These are phyloP conservation scores for Brachyptera risi DNA, from an alignment of 2,888 invertebrate species.

Conservation along the genomic window DNA sequence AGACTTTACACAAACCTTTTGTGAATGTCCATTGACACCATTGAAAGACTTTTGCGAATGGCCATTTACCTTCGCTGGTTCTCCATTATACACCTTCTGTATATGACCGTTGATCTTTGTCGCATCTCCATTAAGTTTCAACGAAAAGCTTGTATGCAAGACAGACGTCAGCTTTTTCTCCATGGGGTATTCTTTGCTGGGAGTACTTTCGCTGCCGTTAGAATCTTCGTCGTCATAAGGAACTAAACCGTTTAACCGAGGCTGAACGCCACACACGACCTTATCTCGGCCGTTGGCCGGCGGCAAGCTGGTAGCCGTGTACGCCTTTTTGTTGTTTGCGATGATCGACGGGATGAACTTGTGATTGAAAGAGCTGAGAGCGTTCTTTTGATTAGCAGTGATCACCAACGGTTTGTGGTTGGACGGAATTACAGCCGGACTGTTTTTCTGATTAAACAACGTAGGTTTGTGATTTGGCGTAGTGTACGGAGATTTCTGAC, in stretches of 20 bases:
- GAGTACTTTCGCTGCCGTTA: constrained; percentile 38
- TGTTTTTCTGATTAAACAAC: background rate
- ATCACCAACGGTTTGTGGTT: background rate
- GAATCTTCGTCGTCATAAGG: constrained; percentile 47
- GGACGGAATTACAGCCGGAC: background rate
- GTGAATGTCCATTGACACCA: background rate
- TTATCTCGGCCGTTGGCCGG: background rate
- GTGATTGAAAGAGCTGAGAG: background rate
- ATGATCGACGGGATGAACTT: background rate
- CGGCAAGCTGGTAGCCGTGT: too few species aligned
- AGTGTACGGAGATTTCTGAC: background rate
- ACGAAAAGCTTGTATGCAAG: background rate
- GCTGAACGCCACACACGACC: background rate
- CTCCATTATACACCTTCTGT: too few species aligned
- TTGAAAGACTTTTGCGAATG: background rate
- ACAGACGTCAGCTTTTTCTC: background rate
- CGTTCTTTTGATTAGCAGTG: background rate
- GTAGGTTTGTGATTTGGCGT: background rate
- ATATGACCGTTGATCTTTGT: background rate
- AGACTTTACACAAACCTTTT: too few species aligned
- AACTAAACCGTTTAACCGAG: constrained; percentile 41
- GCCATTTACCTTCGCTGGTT: background rate
- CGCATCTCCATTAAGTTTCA: background rate
- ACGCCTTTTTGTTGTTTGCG: background rate
- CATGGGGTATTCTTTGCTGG: too few species aligned